A percentile compares a stretch with the other conserved stretches of the same genome.
These are phyloP conservation scores for Nipponia nippon DNA, from an alignment of 2,113 vertebrate species.

Conservation along the genomic window DNA sequence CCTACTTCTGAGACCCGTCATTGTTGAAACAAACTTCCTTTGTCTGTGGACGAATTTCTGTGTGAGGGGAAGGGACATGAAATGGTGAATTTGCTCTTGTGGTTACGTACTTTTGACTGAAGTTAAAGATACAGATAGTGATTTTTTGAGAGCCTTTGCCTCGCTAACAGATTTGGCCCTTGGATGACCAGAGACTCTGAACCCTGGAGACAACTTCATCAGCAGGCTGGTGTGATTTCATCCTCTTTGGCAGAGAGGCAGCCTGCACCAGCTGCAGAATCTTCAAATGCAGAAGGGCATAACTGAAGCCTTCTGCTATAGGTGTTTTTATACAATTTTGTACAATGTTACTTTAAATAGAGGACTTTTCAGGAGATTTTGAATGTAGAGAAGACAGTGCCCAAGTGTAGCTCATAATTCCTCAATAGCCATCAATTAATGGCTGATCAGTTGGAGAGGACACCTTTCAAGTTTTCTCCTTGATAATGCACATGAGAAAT, in stretches of 20 bases:
- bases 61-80: background rate
- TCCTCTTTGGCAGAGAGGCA: background rate
- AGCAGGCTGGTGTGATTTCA: background rate
- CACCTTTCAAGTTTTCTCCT: background rate
- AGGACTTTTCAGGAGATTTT: background rate
- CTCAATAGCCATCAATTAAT: background rate
- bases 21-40: background rate
- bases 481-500: background rate
- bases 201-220: background rate
- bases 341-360: background rate
- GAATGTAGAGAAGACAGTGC: background rate
- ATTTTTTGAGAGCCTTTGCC: background rate
- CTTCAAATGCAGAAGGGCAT: background rate
- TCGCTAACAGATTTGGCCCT: background rate
- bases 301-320: background rate
- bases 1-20: background rate
- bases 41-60: background rate
- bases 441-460: background rate
- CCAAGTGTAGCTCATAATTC: background rate
- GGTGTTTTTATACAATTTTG: background rate
- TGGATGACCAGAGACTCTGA: background rate
- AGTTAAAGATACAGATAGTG: background rate
- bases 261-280: background rate
- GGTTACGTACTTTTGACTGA: background rate
- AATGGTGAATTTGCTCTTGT: background rate